Evolutionary conservation across 2,888 invertebrate species (phyloP).

Genomic region (Epirrhoe tristata): DNA sequence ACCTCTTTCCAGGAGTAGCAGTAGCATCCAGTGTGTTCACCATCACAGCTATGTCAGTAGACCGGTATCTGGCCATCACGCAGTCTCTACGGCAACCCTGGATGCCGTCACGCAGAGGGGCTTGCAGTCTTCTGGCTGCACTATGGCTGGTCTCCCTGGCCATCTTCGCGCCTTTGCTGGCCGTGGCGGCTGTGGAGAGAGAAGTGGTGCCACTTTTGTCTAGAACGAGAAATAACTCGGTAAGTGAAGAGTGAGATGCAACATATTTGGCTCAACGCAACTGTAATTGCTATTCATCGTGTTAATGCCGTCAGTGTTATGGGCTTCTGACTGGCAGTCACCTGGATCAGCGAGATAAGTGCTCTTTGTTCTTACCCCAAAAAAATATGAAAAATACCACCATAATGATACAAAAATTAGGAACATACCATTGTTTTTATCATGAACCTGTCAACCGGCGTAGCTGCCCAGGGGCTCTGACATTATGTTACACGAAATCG

Average conservation of each 20-base stretch:
- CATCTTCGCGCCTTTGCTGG: slow-evolving; percentile 88
- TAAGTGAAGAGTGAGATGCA: slow-evolving; percentile 49
- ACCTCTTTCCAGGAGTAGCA: slow-evolving; percentile 86
- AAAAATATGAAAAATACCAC: no score
- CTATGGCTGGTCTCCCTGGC: slow-evolving; percentile 88
- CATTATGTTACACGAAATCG: no score
- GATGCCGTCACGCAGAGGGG: slow-evolving; percentile 88
- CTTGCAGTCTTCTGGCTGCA: slow-evolving; percentile 86
- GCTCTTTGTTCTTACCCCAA: no score
- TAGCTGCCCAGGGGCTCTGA: no score
- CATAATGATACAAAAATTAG: no score
- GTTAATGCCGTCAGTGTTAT: no score
- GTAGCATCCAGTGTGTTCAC: slow-evolving; percentile 92
- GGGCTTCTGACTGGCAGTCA: no score
- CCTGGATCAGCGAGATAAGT: no score
- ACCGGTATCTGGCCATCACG: slow-evolving; percentile 90
- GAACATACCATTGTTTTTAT: no score
- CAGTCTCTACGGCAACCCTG: slow-evolving; percentile 90
- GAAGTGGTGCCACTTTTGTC: slow-evolving; percentile 68
- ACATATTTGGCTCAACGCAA: background rate
- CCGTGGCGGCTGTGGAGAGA: slow-evolving; percentile 78
- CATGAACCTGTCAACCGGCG: no score
- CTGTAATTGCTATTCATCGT: no score
- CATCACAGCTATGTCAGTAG: slow-evolving; percentile 91
- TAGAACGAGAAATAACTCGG: slow-evolving; percentile 69